These are phyloP conservation scores for Scaptomyza tumidula DNA, from an alignment of 2,888 invertebrate species.

Conservation along the genomic window DNA sequence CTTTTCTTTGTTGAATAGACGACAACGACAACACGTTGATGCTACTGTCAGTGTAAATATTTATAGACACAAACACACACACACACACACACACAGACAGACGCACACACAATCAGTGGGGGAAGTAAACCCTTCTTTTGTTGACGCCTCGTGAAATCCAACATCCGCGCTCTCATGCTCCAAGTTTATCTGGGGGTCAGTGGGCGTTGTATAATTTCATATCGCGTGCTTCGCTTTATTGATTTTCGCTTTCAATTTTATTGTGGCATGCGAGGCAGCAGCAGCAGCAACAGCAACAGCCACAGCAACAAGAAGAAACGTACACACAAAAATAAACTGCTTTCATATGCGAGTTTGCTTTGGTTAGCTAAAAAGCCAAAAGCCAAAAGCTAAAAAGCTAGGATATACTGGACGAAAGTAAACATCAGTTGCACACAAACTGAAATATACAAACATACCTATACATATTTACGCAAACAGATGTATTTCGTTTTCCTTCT, in stretches of 20 bases:
- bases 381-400: neutral
- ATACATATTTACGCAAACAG: constrained; percentile 19
- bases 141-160: constrained; percentile 12
- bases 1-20: constrained; percentile 57
- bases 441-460: constrained; percentile 5
- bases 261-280: constrained; percentile 62
- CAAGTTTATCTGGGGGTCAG: constrained; percentile 58
- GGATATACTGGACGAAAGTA: constrained; percentile 42
- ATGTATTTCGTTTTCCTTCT: constrained; percentile 36
- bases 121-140: constrained; percentile 31
- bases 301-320: constrained; percentile 15
- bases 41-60: constrained; percentile 52
- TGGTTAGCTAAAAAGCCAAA: neutral
- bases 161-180: neutral
- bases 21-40: constrained; percentile 37
- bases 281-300: constrained; percentile 14
- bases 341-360: constrained; percentile 60
- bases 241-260: constrained; percentile 78
- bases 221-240: constrained; percentile 73
- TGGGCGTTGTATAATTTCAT: constrained; percentile 58
- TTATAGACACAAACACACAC: constrained; percentile 28
- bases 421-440: constrained; percentile 28
- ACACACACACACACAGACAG: constrained; percentile 13
- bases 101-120: neutral
- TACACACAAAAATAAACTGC: constrained; percentile 41